Percentiles rank a stretch among this genome's conserved stretches.
phyloP scores from a whole-genome alignment of 2,113 vertebrate species.

The Perognathus longimembris region DNA sequence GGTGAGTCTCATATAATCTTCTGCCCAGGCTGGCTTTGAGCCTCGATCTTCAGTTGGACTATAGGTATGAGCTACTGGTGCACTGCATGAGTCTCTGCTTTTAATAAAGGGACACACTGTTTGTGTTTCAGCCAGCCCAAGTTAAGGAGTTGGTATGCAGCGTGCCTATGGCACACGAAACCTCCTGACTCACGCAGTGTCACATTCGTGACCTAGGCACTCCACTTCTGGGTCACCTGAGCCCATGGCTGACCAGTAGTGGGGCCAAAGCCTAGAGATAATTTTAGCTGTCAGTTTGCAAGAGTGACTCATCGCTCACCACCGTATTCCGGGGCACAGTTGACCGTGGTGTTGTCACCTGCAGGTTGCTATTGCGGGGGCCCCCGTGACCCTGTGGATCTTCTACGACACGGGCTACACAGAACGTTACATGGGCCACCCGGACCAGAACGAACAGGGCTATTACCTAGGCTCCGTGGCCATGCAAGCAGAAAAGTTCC shows the following conservation, averaged over 20 bases:
- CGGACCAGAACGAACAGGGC: slow-evolving; percentile 90
- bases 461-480: slow-evolving; percentile 91
- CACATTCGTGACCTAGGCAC: slow-evolving; percentile 55
- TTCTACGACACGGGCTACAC: slow-evolving; percentile 92
- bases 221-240: slow-evolving; percentile 21
- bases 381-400: slow-evolving; percentile 90
- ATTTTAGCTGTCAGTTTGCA: slow-evolving; percentile 58
- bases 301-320: background rate
- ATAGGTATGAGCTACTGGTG: too few species aligned
- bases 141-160: background rate
- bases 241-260: background rate
- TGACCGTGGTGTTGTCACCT: slow-evolving; percentile 47
- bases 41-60: too few species aligned
- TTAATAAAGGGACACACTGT: slow-evolving; percentile 7
- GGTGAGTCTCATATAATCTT: too few species aligned
- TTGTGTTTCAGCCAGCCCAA: slow-evolving; percentile 4
- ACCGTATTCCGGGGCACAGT: slow-evolving; percentile 7
- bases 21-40: too few species aligned
- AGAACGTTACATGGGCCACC: slow-evolving; percentile 91
- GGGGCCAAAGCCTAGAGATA: slow-evolving; percentile 34
- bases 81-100: background rate
- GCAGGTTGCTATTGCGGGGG: slow-evolving; percentile 90
- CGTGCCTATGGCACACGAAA: slow-evolving; percentile 25
- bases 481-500: slow-evolving; percentile 92
- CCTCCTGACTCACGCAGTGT: slow-evolving; percentile 53